phyloP scores from a whole-genome alignment of 2,113 vertebrate species.

The Callionymus lyra region DNA sequence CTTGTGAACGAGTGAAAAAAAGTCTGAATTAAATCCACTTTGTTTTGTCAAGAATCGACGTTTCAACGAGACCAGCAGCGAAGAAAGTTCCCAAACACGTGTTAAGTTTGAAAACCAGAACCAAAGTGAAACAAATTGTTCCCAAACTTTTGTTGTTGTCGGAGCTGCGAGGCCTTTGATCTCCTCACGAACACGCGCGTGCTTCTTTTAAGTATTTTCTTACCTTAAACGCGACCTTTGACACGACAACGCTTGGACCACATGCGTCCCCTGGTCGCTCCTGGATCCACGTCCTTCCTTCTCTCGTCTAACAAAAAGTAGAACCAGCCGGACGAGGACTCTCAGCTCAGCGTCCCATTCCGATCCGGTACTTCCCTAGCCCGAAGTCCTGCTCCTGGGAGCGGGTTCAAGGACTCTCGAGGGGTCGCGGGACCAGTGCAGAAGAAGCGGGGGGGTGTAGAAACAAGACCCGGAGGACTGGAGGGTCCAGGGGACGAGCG shows the following conservation, averaged over 20 bases:
- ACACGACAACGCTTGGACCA: constrained; percentile 35
- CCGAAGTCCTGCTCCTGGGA: constrained; percentile 29
- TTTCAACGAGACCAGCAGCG: no score
- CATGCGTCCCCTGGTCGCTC: constrained; percentile 53
- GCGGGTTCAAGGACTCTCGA: constrained; percentile 1
- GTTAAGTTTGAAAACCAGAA: not conserved
- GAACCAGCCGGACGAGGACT: constrained; percentile 23
- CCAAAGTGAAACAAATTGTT: not conserved
- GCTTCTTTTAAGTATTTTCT: constrained; percentile 12
- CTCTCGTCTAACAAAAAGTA: constrained; percentile 18
- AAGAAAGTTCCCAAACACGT: no score
- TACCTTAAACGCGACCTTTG: constrained; percentile 51
- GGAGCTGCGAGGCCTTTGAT: constrained; percentile 26
- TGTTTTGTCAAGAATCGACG: no score
- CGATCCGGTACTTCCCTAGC: constrained; percentile 39
- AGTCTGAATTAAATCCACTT: no score
- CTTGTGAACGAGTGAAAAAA: no score
- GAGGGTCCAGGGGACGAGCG: constrained; percentile 25
- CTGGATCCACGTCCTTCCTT: not conserved
- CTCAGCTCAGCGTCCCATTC: constrained; percentile 56
- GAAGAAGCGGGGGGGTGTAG: not conserved
- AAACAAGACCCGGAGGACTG: constrained; percentile 3
- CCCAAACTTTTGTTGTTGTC: constrained; percentile 40
- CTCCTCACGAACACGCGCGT: constrained; percentile 2
- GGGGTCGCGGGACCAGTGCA: no score